phyloP scores from a whole-genome alignment of 2,888 invertebrate species.

The Plagodis dolabraria region DNA sequence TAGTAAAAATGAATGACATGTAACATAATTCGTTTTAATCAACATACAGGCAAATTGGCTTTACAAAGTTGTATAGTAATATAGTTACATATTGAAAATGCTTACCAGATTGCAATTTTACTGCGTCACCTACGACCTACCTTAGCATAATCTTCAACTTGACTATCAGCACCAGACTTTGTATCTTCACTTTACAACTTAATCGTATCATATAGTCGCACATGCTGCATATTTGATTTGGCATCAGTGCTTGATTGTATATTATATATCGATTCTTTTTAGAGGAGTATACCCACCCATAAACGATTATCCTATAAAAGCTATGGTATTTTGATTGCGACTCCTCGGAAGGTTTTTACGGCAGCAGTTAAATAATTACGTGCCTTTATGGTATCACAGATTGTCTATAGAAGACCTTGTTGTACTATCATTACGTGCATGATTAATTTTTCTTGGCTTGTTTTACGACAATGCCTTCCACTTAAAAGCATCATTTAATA shows the following conservation, averaged over 20 bases:
- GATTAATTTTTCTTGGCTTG: too few relatives aligned
- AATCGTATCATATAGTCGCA: constrained; percentile 34
- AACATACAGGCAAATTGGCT: background rate
- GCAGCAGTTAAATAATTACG: constrained; percentile 34
- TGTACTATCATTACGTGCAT: constrained; percentile 4
- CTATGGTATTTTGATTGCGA: constrained; percentile 36
- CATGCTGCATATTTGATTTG: constrained; percentile 37
- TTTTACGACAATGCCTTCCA: too few relatives aligned
- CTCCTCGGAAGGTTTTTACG: constrained; percentile 30
- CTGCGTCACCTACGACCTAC: constrained; percentile 18
- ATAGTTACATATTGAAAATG: constrained; percentile 12
- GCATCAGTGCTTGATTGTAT: constrained; percentile 29
- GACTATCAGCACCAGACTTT: constrained; percentile 27
- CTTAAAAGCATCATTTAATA: too few relatives aligned
- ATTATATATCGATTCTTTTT: constrained; percentile 34
- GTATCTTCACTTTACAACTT: constrained; percentile 32
- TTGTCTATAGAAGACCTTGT: background rate
- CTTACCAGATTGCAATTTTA: constrained; percentile 17
- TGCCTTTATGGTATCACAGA: constrained; percentile 16
- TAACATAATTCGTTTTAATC: too few relatives aligned
- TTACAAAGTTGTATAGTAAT: background rate
- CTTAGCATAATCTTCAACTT: constrained; percentile 9
- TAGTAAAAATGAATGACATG: too few relatives aligned
- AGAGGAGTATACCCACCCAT: constrained; percentile 29
- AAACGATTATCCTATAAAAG: constrained; percentile 38